Evolutionary conservation across 1,140 invertebrate species (phyloP).

Genomic region (Acromyrmex heyeri): DNA sequence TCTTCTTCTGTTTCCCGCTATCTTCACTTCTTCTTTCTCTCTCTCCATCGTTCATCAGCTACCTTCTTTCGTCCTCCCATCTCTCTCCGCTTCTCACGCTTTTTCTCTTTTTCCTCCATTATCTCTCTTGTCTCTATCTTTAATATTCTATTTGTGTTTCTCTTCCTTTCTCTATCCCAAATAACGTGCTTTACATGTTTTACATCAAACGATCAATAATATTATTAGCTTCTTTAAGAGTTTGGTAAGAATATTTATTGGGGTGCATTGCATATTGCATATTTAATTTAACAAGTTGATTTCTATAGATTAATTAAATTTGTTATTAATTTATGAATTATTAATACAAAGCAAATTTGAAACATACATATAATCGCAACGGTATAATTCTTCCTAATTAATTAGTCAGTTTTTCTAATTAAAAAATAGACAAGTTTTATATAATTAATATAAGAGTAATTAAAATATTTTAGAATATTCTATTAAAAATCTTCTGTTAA

Average conservation of each 20-base stretch:
- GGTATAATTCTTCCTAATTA: too few relatives aligned
- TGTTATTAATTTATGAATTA: too few relatives aligned
- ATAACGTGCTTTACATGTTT: neutral
- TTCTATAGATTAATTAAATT: too few relatives aligned
- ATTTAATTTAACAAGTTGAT: too few relatives aligned
- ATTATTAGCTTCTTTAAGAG: neutral
- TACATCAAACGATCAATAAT: constrained; percentile 11
- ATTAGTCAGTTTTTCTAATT: too few relatives aligned
- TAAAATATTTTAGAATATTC: neutral
- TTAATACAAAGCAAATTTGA: too few relatives aligned
- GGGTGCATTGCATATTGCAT: too few relatives aligned
- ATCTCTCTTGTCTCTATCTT: constrained; percentile 79
- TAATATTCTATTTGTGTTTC: neutral
- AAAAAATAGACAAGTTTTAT: too few relatives aligned
- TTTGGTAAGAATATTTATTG: too few relatives aligned
- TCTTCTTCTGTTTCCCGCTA: constrained; percentile 52
- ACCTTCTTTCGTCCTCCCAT: constrained; percentile 10
- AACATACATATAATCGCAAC: too few relatives aligned
- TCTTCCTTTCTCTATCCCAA: constrained; percentile 7
- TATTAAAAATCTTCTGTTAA: neutral
- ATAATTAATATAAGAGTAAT: neutral
- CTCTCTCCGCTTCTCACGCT: constrained; percentile 38
- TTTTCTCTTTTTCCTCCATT: constrained; percentile 74
- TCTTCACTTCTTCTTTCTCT: constrained; percentile 8
- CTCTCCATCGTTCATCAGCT: constrained; percentile 23